These are phyloP conservation scores for Aplodontia rufa DNA, from an alignment of 2,113 vertebrate genomes.

Conservation along the genomic window DNA sequence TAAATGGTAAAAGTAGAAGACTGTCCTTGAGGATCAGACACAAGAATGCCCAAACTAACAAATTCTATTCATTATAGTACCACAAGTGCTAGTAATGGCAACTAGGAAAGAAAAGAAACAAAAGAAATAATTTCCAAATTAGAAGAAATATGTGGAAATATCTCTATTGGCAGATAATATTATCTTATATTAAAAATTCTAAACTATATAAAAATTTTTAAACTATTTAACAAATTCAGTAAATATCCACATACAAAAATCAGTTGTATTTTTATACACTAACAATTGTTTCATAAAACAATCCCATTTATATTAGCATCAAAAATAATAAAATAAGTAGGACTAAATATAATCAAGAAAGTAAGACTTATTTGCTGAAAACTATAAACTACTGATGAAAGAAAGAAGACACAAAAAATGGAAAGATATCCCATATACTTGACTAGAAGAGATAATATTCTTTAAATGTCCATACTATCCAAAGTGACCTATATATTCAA, in stretches of 20 bases:
- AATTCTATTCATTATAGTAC: background rate
- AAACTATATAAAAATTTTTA: background rate
- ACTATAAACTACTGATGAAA: no score
- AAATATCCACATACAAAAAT: background rate
- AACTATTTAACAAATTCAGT: background rate
- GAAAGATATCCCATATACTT: background rate
- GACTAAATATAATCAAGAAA: background rate
- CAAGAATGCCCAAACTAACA: background rate
- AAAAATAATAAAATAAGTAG: background rate
- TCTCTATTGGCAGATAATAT: background rate
- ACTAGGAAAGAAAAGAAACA: background rate
- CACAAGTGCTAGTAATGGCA: background rate
- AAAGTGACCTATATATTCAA: background rate
- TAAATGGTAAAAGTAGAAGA: background rate
- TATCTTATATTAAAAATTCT: background rate
- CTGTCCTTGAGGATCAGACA: background rate
- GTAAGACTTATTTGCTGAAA: background rate
- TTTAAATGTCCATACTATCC: background rate
- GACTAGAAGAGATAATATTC: background rate
- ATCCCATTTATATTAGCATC: background rate
- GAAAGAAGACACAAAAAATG: background rate
- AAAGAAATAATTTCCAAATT: background rate
- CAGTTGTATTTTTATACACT: background rate
- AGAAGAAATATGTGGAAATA: background rate
- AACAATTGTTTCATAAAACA: background rate